phyloP scores from a whole-genome alignment of 2,797 vertebrate species.

The Pipistrellus nathusii region DNA sequence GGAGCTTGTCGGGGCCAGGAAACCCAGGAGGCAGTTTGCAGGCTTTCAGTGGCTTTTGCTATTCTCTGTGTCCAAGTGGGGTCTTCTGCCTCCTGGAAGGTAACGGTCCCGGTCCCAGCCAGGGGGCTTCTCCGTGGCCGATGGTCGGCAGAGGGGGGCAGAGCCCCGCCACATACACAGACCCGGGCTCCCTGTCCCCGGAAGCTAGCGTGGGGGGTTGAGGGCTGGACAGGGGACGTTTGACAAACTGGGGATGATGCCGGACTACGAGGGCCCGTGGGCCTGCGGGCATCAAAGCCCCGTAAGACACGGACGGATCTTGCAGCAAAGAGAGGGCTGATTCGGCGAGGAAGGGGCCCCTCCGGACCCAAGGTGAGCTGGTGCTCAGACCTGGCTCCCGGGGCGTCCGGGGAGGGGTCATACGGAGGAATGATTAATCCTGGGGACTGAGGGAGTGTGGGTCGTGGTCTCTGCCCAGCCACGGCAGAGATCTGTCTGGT shows the following conservation, averaged over 20 bases:
- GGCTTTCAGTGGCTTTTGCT: background rate
- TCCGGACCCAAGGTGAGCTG: background rate
- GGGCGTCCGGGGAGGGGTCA: too few species aligned
- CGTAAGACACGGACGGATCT: background rate
- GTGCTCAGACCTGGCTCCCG: background rate
- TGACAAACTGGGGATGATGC: background rate
- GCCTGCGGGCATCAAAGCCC: background rate
- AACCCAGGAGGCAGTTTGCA: rapidly evolving
- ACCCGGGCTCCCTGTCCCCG: background rate
- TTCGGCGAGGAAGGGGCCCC: background rate
- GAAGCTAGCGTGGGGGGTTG: rapidly evolving
- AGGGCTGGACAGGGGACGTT: rapidly evolving
- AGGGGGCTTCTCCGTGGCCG: rapidly evolving
- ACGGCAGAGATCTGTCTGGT: background rate
- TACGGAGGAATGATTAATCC: background rate
- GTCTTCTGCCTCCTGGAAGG: background rate
- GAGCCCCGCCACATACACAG: rapidly evolving
- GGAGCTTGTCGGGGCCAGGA: rapidly evolving
- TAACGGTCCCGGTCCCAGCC: rapidly evolving
- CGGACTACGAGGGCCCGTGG: background rate
- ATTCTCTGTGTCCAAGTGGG: background rate
- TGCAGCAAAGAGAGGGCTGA: background rate
- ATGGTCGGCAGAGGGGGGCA: rapidly evolving
- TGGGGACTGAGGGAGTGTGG: background rate
- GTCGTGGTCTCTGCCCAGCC: too few species aligned